Percentiles rank a stretch among this genome's conserved stretches.
Evolutionary conservation across 1,140 invertebrate genomes (phyloP).

Genomic region (Apis laboriosa): DNA sequence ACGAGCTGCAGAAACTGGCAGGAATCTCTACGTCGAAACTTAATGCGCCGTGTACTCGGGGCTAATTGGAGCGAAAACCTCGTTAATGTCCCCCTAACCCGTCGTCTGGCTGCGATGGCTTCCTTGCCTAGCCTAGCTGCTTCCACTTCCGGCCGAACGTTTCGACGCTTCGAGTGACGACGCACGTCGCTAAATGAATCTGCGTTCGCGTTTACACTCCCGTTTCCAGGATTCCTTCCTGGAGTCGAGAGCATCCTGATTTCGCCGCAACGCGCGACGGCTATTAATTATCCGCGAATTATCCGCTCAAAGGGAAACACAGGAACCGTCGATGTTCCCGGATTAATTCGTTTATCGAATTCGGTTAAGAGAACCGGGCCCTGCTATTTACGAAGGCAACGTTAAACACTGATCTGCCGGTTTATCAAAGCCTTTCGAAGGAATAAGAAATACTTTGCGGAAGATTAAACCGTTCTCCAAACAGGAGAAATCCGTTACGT

Average conservation of each 20-base stretch:
- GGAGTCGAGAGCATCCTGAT: conserved; percentile 17
- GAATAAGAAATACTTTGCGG: not conserved
- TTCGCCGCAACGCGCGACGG: conserved; percentile 1
- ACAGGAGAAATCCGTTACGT: conserved; percentile 11
- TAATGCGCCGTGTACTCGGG: conserved; percentile 67
- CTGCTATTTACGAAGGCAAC: not conserved
- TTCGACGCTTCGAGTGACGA: not conserved
- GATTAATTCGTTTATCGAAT: conserved; percentile 19
- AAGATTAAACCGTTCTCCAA: not conserved
- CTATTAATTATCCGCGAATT: conserved; percentile 36
- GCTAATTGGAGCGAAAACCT: conserved; percentile 71
- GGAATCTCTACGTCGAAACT: conserved; percentile 48
- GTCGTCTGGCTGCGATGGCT: not conserved
- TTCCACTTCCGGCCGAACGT: conserved; percentile 17
- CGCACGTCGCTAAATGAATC: conserved; percentile 38
- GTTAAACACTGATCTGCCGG: not conserved
- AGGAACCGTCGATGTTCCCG: not conserved
- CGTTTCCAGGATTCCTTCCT: not conserved
- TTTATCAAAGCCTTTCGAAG: not conserved
- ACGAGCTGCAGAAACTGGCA: conserved; percentile 41
- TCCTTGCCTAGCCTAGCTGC: conserved; percentile 15
- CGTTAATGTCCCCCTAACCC: conserved; percentile 64
- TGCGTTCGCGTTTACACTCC: conserved; percentile 16
- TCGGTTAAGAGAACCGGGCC: not conserved
- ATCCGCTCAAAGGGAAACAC: not conserved